phyloP scores from a whole-genome alignment of 2,888 invertebrate species.

The Agriopis leucophaearia region DNA sequence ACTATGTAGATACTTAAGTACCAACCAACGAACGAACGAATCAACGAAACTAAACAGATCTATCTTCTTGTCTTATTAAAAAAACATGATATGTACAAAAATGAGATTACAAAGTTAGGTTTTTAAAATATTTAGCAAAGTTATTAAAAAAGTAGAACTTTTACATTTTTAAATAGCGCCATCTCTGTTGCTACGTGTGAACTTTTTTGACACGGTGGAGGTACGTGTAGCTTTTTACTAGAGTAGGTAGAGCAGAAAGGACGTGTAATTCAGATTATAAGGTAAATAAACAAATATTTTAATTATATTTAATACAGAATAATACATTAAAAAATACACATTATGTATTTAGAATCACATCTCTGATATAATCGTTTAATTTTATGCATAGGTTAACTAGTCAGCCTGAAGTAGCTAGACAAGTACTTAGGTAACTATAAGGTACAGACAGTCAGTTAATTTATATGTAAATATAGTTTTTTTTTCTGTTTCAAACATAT shows the following conservation, averaged over 20 bases:
- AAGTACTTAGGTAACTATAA: not conserved
- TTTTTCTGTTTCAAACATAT: not conserved
- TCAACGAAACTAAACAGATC: no score
- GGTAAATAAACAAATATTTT: constrained; percentile 1
- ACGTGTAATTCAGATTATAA: constrained; percentile 18
- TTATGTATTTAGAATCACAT: no score
- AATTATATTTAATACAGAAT: not conserved
- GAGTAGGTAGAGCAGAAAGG: constrained; percentile 24
- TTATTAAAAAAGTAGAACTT: constrained; percentile 7
- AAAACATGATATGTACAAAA: no score
- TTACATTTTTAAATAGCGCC: constrained; percentile 38
- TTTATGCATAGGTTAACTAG: not conserved
- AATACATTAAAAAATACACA: not conserved
- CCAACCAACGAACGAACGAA: no score
- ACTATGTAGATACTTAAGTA: no score
- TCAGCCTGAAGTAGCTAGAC: not conserved
- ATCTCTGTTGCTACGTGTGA: constrained; percentile 43
- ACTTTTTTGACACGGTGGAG: constrained; percentile 39
- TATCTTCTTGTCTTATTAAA: no score
- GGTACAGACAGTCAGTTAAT: constrained; percentile 28
- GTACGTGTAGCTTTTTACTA: constrained; percentile 21
- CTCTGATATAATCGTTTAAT: not conserved
- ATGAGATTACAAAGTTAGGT: not conserved
- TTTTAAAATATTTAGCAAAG: not conserved
- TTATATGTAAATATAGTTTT: not conserved